Base-by-base conservation (phyloP, 2,797 vertebrate species). In the Halcyon badia region DNA sequence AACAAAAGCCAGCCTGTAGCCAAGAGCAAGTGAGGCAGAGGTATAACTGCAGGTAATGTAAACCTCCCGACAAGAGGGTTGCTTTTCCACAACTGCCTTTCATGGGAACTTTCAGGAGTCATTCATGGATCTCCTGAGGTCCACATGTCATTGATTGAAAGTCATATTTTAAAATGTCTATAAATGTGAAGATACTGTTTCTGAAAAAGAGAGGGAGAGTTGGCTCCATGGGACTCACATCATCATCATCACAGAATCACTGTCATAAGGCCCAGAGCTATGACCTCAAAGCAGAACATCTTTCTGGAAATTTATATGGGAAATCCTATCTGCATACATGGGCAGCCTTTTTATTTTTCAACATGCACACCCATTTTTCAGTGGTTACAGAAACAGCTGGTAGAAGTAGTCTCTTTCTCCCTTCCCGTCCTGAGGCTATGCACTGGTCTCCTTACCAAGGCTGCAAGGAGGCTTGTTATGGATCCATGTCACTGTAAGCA, bases 81-180 rank as follows among this genome's bases (percentile, higher is more conserved):
- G 35, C 26, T 83, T 57, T 41, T 68, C 17, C 31, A 30, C 20
- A 16, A 1, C 8, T 69, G 16, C 48, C n/a, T 51, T 39, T 76
- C 41, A 46, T 2, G 0, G 26, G 22, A 69, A 39, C 69, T 61
- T 71, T 61, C 21, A 66, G 44, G 60, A 71, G 42, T 44, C 20
- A 3, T n/a, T 73, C 31, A 7, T 8, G 10, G 18, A 35, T 37
- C 37, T 52, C 42, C 26, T 4, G 4, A 73, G 18, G 37, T 62
- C 42, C 8, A 10, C 20, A 1, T 1, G 5, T 24, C 46, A 22
- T 33, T 1, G 0, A 20, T 1, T 35, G 62, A 56, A 65, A 39
- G 46, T 25, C 6, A 1, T 37, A 1, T 10, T 30, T 78, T 68
- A 52, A 62, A 68, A 11, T 21, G 35, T 25, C 30, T 14, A 6